Conservation (phyloP, 2,113 vertebrate species). For the Pygoscelis antarcticus region DNA sequence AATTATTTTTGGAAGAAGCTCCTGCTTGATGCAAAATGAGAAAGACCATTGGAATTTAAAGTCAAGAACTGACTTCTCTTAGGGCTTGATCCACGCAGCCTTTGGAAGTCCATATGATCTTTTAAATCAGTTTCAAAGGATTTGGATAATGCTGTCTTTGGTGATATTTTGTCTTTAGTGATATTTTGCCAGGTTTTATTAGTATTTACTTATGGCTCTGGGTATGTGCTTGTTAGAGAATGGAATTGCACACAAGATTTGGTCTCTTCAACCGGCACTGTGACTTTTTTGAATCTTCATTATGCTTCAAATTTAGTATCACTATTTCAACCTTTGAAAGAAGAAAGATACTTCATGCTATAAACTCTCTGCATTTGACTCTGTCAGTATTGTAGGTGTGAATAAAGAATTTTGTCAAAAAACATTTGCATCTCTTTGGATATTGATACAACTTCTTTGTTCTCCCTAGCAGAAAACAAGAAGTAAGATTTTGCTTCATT, state of each 20-base stretch:
- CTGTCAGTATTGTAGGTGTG: background rate
- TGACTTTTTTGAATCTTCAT: background rate
- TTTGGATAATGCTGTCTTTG: background rate
- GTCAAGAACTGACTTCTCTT: background rate
- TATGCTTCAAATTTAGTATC: background rate
- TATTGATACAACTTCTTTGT: background rate
- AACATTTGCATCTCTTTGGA: background rate
- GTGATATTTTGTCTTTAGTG: background rate
- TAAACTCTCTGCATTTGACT: background rate
- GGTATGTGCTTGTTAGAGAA: background rate
- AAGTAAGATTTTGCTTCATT: background rate
- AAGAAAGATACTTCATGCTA: background rate
- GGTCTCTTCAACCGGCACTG: background rate
- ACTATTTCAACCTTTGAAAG: background rate
- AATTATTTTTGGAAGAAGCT: conserved; percentile 45
- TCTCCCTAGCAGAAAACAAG: background rate
- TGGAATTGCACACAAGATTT: background rate
- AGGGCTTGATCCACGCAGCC: background rate
- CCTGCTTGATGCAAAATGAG: conserved; percentile 11
- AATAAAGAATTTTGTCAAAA: background rate
- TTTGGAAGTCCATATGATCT: background rate
- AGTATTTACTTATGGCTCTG: background rate
- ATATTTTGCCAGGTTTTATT: conserved; percentile 4
- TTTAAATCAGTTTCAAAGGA: background rate
- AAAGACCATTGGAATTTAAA: background rate